A percentile compares a stretch with the other conserved stretches of the same genome.
Evolutionary conservation across 2,797 vertebrate genomes (phyloP).

Genomic region (Clarias platycephalus): DNA sequence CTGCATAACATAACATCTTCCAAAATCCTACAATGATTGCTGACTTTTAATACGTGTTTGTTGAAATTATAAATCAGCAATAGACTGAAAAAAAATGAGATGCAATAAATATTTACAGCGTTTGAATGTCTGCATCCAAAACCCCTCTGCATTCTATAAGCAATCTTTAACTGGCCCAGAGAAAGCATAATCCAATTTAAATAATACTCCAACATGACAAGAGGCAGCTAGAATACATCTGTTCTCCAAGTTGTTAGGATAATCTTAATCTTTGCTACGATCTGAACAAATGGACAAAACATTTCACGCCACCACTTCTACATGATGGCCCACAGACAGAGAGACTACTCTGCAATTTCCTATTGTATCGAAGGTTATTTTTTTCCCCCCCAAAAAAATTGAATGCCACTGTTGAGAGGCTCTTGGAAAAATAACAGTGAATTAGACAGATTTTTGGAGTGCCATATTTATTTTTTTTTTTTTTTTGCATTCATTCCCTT

Average conservation of each 20-base stretch:
- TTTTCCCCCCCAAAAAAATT: neutral
- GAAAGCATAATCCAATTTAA: neutral
- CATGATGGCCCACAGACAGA: constrained; percentile 42
- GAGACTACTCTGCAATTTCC: constrained; percentile 63
- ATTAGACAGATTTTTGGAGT: constrained; percentile 63
- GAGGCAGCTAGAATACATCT: constrained; percentile 17
- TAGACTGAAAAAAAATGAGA: neutral
- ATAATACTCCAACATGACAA: neutral
- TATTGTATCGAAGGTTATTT: constrained; percentile 16
- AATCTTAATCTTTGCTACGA: constrained; percentile 23
- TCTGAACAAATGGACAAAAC: constrained; percentile 33
- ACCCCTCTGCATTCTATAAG: neutral
- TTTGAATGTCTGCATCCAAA: neutral
- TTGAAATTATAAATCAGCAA: neutral
- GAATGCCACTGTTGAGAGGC: constrained; percentile 53
- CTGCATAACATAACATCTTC: neutral
- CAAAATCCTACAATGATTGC: neutral
- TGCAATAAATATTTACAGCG: neutral
- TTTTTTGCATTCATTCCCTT: constrained; percentile 51
- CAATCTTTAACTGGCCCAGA: constrained; percentile 3
- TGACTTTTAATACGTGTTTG: neutral
- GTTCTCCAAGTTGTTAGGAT: constrained; percentile 24
- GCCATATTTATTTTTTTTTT: constrained; percentile 47
- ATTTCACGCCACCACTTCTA: constrained; percentile 59
- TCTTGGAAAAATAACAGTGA: constrained; percentile 62